Evolutionary conservation across 2,888 invertebrate genomes (phyloP).

Genomic region (Drosophila infuscata): DNA sequence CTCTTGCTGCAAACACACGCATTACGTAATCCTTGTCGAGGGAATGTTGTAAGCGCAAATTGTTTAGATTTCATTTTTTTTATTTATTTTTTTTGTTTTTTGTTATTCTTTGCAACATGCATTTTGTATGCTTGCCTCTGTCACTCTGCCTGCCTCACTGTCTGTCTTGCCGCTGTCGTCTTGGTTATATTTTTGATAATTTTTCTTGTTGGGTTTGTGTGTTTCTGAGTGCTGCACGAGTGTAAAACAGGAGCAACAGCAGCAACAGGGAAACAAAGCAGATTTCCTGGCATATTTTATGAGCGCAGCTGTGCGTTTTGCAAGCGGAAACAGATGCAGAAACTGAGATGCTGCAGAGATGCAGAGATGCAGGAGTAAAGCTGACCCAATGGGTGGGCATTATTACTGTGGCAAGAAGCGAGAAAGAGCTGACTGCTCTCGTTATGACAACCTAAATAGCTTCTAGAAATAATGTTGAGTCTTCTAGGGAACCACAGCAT

Average conservation of each 20-base stretch:
- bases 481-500: neutral
- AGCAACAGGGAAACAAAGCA: slow-evolving; percentile 40
- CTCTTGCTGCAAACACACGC: neutral
- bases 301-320: slow-evolving; percentile 51
- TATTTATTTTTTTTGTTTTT: neutral
- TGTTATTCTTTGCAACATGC: slow-evolving; percentile 44
- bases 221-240: slow-evolving; percentile 34
- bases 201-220: slow-evolving; percentile 66
- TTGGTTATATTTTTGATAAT: slow-evolving; percentile 68
- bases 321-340: slow-evolving; percentile 2
- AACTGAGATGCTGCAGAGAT: slow-evolving; percentile 20
- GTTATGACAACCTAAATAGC: neutral
- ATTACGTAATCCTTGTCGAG: slow-evolving; percentile 64
- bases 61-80: slow-evolving; percentile 65
- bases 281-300: slow-evolving; percentile 72
- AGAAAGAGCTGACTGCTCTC: too few species aligned
- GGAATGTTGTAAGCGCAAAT: slow-evolving; percentile 60
- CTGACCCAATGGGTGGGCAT: slow-evolving; percentile 39
- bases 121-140: slow-evolving; percentile 50
- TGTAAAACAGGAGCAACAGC: slow-evolving; percentile 15
- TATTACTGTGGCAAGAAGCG: slow-evolving; percentile 22
- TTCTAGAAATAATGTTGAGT: neutral
- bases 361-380: neutral
- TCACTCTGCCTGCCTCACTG: neutral
- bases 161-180: slow-evolving; percentile 20